Base-by-base conservation (phyloP, 2,113 vertebrate genomes). In the Anolis carolinensis region DNA sequence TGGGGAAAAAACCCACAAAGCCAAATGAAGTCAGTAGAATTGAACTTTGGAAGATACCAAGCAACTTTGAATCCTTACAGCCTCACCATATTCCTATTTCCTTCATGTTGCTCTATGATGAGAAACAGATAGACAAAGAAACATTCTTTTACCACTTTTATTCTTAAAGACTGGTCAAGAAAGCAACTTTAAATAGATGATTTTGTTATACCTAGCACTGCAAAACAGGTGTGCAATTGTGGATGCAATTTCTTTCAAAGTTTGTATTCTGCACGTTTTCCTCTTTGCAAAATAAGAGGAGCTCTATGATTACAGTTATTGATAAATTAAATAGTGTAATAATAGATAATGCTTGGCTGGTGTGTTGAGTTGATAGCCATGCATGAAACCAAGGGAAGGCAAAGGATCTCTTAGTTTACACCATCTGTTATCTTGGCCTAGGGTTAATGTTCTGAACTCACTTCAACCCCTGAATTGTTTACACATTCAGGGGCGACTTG, bases 401-500 rank as follows among this genome's bases (percentile, higher is more conserved):
- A 71, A 76, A 70, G 44, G 48, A 59, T 48, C 36, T 79, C 50
- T 78, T 14, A 59, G 55, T 59, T 85, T 79, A 52, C 16, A 55
- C 63, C 23, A 71, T 52, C 75, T 21, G 67, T 79, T 83, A 27
- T 34, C 48, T 55, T 70, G 75, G 34, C 1, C 65, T 20, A 30
- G 48, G 34, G 65, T 68, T 78, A 79, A 85, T 70, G 48, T 68
- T 55, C 32, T 79, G 74, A 85, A 85, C 16, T 79, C 39, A 71
- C 4, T 79, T 59, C 32, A 79, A 59, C 32, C 65, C 70, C 65
- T 78, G 23, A 85, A 21, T 77, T 85, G 62, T 85, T 84, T 84
- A 36, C 21, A 27, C 25, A 27, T 52, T 76, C 73, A 85, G 63
- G 83, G 62, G 73, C 20, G 63, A 84, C 55, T 85, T 68, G 79